Evolutionary conservation across 2,888 invertebrate genomes (phyloP), one percentile per base, ranked within the genome.

Genomic region (Argyresthia goedartella): DNA sequence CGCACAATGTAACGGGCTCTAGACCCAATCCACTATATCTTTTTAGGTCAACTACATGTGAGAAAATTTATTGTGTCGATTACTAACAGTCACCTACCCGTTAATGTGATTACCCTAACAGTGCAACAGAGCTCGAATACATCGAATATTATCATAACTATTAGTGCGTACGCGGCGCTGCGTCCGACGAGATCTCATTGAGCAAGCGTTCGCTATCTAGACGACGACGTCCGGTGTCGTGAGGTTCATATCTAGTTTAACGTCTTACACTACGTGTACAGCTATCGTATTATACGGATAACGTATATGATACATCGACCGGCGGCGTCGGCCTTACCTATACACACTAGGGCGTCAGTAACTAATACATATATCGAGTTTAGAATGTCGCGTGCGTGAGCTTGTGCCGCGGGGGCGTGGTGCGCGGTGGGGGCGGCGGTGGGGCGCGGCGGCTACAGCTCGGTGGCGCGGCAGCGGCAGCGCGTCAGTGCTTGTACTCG

Each of bases 401-500:
- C 25, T 25, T 2, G 25, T 6, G 25, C 25, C 25, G 25, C 25
- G 25, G 25, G 3, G 25, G 25, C 25, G 25, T 25, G 35, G 14
- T n/a, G 48, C 13, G 48, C 14, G n/a, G 48, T 9, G 15, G 48
- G 6, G 48, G 35, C 14, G 35, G 35, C 13, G 48, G 35, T n/a
- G 58, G 59, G 52, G 52, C 52, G 56, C 55, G 53, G 59, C 54
- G 56, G 55, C 57, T 58, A 63, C 54, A 59, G 60, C 56, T 59
- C 61, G 55, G 61, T 61, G 58, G 63, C 62, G 61, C 61, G 62
- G 58, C 60, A 60, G 55, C 63, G 61, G 60, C 64, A 60, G 76
- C 71, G 52, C 41, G 90, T 91, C 91, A 92, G 91, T 92, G 92
- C 86, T 91, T 92, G 89, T 92, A 92, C 87, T 92, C 92, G 76